phyloP scores from a whole-genome alignment of 2,113 vertebrate genomes.

The Manacus vitellinus region DNA sequence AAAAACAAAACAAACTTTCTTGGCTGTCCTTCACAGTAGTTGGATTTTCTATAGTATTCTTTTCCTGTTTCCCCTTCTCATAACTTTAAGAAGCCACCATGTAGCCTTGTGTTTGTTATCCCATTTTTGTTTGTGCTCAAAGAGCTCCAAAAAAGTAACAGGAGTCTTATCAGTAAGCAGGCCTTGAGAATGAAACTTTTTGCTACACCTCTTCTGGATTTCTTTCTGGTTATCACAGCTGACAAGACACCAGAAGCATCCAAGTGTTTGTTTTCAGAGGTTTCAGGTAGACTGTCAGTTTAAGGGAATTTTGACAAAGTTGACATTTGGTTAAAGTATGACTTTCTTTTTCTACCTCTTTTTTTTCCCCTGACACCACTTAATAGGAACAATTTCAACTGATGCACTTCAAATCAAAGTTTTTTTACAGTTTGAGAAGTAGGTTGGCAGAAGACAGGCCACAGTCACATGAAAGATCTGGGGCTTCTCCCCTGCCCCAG shows the following conservation, averaged over 20 bases:
- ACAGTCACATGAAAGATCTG: background rate
- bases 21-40: background rate
- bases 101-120: background rate
- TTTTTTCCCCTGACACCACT: background rate
- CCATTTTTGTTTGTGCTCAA: background rate
- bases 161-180: background rate
- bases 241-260: background rate
- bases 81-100: background rate
- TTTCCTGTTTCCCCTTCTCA: background rate
- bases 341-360: background rate
- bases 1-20: background rate
- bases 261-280: background rate
- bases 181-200: background rate
- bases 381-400: background rate
- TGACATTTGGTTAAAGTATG: background rate
- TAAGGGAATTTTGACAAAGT: background rate
- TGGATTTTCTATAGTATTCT: background rate
- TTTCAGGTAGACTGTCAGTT: background rate
- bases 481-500: background rate
- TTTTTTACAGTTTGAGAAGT: background rate
- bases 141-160: background rate
- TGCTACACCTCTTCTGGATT: background rate
- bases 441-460: background rate
- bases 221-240: background rate
- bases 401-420: background rate